Percentiles rank a stretch among this genome's conserved stretches.
Conservation (phyloP, 2,888 invertebrate genomes). For the Atethmia centrago region DNA sequence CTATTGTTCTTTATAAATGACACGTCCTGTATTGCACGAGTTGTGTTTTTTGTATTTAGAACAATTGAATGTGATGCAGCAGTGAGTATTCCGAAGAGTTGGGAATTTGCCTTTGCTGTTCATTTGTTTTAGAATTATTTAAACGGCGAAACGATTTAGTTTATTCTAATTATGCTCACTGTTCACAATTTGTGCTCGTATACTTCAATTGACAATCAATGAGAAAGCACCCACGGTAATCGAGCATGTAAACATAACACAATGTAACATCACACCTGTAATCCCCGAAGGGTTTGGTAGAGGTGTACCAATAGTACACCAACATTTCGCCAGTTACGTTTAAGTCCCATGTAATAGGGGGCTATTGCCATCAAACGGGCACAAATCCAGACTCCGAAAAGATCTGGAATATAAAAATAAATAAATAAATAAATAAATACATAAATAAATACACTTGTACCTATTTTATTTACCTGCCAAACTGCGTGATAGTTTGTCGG, state of each 20-base stretch:
- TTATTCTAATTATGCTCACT: no score
- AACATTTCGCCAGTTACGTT: not conserved
- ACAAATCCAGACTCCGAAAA: not conserved
- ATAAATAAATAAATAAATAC: no score
- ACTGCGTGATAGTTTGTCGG: no score
- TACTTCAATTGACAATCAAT: not conserved
- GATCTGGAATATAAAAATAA: no score
- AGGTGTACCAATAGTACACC: not conserved
- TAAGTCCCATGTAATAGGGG: not conserved
- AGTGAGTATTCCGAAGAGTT: not conserved
- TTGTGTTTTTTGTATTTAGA: slow-evolving; percentile 11
- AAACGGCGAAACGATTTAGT: no score
- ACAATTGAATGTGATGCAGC: slow-evolving; percentile 28
- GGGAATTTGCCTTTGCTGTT: not conserved
- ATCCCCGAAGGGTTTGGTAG: no score
- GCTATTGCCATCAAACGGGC: not conserved
- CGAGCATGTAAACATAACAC: not conserved
- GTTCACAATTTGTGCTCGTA: no score
- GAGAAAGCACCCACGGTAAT: no score
- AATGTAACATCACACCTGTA: not conserved
- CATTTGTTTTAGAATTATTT: not conserved
- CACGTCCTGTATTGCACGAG: not conserved
- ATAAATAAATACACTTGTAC: no score
- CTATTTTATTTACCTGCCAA: no score
- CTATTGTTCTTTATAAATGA: slow-evolving; percentile 35